Evolutionary conservation across 2,797 vertebrate genomes (phyloP).

Genomic region (Cygnus olor): DNA sequence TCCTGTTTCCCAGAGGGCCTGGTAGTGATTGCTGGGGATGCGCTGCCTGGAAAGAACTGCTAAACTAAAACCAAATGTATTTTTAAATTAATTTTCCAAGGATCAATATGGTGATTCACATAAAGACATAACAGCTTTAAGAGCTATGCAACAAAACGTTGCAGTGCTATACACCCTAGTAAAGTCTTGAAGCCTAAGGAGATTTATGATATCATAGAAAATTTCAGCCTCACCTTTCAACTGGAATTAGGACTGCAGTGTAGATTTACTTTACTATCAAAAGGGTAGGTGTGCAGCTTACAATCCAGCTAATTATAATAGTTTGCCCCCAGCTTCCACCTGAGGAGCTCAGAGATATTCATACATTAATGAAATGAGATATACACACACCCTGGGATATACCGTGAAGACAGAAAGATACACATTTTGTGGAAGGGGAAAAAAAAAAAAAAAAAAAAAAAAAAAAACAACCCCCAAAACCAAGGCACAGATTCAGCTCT

Average conservation of each 20-base stretch:
- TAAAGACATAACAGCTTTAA: neutral
- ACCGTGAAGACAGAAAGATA: neutral
- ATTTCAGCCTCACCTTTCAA: neutral
- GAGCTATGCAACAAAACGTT: neutral
- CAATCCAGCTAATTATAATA: neutral
- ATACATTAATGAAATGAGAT: slow-evolving; percentile 1
- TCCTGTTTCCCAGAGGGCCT: slow-evolving; percentile 41
- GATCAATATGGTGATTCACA: neutral
- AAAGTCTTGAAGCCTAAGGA: neutral
- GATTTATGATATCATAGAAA: neutral
- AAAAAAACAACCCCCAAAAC: neutral
- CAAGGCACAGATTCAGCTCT: neutral
- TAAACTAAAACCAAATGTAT: slow-evolving; percentile 27
- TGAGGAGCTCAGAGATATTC: neutral
- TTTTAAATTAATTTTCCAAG: slow-evolving; percentile 26
- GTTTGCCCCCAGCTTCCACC: slow-evolving; percentile 16
- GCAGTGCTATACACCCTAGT: neutral
- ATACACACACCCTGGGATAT: neutral
- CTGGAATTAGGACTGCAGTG: neutral
- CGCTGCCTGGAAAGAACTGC: slow-evolving; percentile 1
- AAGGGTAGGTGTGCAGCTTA: neutral
- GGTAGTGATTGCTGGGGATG: slow-evolving; percentile 59
- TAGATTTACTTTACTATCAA: neutral
- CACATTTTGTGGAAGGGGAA: neutral
- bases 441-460: neutral